Evolutionary conservation across 2,888 invertebrate species (phyloP).

Genomic region (Ectemnius cavifrons): DNA sequence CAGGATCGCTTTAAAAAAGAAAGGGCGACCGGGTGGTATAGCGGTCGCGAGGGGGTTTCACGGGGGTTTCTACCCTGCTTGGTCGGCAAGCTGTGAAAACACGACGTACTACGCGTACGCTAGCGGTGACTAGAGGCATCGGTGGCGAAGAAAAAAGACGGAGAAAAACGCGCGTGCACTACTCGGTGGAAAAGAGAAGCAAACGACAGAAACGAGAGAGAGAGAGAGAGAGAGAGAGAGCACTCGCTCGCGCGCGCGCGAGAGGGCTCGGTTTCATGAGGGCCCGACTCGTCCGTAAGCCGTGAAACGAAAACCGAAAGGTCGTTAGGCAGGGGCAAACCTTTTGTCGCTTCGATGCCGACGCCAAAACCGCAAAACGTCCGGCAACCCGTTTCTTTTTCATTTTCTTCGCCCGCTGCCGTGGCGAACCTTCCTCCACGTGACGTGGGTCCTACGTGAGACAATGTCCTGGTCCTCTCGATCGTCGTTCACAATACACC

Average conservation of each 20-base stretch:
- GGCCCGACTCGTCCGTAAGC: slow-evolving; percentile 61
- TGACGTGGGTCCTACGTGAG: slow-evolving; percentile 40
- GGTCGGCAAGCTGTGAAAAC: slow-evolving; percentile 73
- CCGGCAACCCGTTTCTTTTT: slow-evolving; percentile 45
- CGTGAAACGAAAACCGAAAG: slow-evolving; percentile 75
- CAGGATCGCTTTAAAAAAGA: slow-evolving; percentile 55
- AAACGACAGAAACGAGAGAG: slow-evolving; percentile 25
- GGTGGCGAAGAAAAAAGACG: slow-evolving; percentile 41
- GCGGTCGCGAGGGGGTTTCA: slow-evolving; percentile 46
- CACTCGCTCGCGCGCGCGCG: slow-evolving; percentile 21
- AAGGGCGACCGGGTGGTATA: slow-evolving; percentile 28
- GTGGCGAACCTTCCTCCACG: slow-evolving; percentile 18
- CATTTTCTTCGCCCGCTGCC: slow-evolving; percentile 36
- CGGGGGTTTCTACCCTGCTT: slow-evolving; percentile 52
- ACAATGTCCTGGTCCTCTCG: slow-evolving; percentile 25
- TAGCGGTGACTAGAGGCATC: slow-evolving; percentile 15
- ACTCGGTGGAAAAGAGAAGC: slow-evolving; percentile 23
- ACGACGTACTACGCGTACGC: slow-evolving; percentile 46
- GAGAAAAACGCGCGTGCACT: slow-evolving; percentile 18
- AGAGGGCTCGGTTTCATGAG: slow-evolving; percentile 68
- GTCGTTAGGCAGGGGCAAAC: slow-evolving; percentile 76
- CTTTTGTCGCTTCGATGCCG: slow-evolving; percentile 76
- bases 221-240: too few species aligned
- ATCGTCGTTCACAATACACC: too few species aligned
- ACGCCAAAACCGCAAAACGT: slow-evolving; percentile 72